Percentiles rank a stretch among this genome's conserved stretches.
Conservation (phyloP, 2,888 invertebrate genomes). For the Endomychus coccineus region DNA sequence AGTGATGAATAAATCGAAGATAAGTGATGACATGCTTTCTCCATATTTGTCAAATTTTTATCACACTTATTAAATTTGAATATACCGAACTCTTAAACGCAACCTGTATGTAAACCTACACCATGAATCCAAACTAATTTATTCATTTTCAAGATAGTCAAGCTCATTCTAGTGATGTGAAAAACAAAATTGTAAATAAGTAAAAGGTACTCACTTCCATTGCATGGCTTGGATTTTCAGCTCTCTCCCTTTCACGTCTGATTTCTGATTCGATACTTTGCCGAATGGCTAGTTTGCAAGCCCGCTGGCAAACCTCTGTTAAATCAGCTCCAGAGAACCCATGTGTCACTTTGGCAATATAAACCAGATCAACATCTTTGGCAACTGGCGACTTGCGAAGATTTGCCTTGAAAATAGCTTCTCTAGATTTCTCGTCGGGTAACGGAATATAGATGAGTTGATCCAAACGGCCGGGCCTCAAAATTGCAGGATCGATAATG, state of each 20-base stretch:
- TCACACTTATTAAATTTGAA: too few relatives aligned
- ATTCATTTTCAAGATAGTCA: too few relatives aligned
- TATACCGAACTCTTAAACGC: too few relatives aligned
- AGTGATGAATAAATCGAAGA: too few relatives aligned
- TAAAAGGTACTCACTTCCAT: conserved; percentile 83
- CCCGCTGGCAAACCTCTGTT: conserved; percentile 98
- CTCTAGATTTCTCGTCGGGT: conserved; percentile 96
- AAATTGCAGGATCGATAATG: conserved; percentile 98
- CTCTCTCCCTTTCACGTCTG: conserved; percentile 77
- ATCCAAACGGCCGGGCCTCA: conserved; percentile 96
- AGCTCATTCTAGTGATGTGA: too few relatives aligned
- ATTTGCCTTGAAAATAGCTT: conserved; percentile 92
- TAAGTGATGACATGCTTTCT: too few relatives aligned
- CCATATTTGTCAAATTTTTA: too few relatives aligned
- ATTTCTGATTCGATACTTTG: conserved; percentile 97
- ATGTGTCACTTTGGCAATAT: conserved; percentile 84
- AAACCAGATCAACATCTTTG: conserved; percentile 85
- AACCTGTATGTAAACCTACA: too few relatives aligned
- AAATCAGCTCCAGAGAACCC: conserved; percentile 99
- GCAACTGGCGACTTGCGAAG: conserved; percentile 94
- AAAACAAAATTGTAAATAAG: conserved; percentile 9
- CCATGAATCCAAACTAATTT: too few relatives aligned
- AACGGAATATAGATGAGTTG: conserved; percentile 99
- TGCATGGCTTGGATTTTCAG: conserved; percentile 64
- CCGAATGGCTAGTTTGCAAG: conserved; percentile 97